Base-by-base conservation (phyloP, 2,113 vertebrate species). In the Trinectes maculatus region DNA sequence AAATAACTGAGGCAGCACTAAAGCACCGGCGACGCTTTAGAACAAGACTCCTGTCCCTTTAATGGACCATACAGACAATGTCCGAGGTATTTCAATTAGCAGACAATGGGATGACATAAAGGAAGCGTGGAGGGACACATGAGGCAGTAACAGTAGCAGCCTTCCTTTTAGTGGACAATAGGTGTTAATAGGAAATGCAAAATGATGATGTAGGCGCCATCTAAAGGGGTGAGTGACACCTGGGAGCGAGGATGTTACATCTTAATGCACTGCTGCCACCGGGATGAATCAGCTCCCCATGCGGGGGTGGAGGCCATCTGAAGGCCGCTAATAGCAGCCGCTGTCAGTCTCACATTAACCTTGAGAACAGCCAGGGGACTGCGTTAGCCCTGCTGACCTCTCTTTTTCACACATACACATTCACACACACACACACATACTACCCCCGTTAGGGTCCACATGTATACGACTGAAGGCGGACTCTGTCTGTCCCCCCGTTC, bases 331-430 rank as follows among this genome's bases (percentile, higher is more conserved):
- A 90, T 76, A 60, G 87, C 74, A 63, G 80, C 65, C 53, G 52
- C 79, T 88, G 85, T 84, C 89, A 80, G 80, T 74, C 79, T 63
- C 63, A 64, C 87, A 89, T 91, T 91, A 91, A 91, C 89, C 87
- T 91, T 91, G 87, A 88, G 82, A 82, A 79, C 62, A 84, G 80
- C 83, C 82, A 81, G 79, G 78, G 83, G 86, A 88, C 77, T 75
- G 74, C 7, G 79, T 84, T 85, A 85, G 82, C 85, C 74, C 79
- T 53, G 70, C 56, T 90, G 89, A 90, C 87, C 87, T 86, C 78
- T 79, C 57, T 18, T 62, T 64, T 55, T 44, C 46, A 40, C 61
- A 24, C 76, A 48, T 60, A 40, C 66, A 25, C 53, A 58, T 26
- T 39, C 71, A 66, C 62, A 33, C 62, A 65, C 40, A 56, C 21